Percentiles rank a stretch among this genome's conserved stretches.
Conservation (phyloP, 2,113 vertebrate genomes). For the Hepsetus odoe region DNA sequence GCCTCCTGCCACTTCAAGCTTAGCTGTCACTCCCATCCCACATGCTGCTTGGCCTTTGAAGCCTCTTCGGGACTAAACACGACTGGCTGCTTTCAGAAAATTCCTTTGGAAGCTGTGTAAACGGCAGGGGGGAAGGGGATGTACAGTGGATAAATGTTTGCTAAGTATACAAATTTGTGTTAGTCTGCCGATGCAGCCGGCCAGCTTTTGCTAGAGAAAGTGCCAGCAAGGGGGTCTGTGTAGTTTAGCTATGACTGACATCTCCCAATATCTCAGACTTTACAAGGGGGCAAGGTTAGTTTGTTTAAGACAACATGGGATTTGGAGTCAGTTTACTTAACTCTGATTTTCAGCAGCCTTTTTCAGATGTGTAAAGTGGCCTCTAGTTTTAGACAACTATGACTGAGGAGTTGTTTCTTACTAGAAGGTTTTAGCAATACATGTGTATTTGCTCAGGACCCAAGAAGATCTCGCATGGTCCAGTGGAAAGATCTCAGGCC, state of each 20-base stretch:
- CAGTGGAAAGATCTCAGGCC: conserved; percentile 84
- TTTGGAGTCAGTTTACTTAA: conserved; percentile 9
- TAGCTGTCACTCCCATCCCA: conserved; percentile 33
- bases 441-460: conserved; percentile 76
- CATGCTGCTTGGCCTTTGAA: conserved; percentile 42
- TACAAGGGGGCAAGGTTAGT: conserved; percentile 30
- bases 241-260: conserved; percentile 44
- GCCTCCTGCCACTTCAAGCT: conserved; percentile 16
- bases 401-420: conserved; percentile 20
- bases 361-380: conserved; percentile 17
- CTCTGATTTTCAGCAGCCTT: conserved; percentile 9
- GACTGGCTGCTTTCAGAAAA: conserved; percentile 38
- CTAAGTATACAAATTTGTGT: conserved; percentile 42
- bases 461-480: conserved; percentile 87
- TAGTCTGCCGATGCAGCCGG: conserved; percentile 37
- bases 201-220: conserved; percentile 21
- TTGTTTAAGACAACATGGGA: conserved; percentile 35
- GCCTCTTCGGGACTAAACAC: conserved; percentile 33
- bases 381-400: conserved; percentile 20
- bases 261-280: conserved; percentile 23
- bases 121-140: conserved; percentile 18
- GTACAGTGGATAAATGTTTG: conserved; percentile 38
- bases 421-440: not conserved
- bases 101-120: conserved; percentile 44
- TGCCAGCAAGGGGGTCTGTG: conserved; percentile 33